Conservation (phyloP, 2,888 invertebrate species). For the Alentia gelatinosa region DNA sequence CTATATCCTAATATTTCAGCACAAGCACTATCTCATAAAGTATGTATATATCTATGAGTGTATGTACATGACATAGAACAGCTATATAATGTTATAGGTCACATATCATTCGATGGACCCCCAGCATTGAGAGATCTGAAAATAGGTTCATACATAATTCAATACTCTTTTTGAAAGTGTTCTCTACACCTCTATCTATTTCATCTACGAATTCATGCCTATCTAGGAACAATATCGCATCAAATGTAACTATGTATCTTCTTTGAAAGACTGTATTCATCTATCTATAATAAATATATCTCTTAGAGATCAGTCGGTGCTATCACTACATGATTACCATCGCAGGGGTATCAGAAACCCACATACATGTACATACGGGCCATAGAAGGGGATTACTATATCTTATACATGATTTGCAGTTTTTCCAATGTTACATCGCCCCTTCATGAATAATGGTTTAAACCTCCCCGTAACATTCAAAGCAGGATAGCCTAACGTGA, state of each 20-base stretch:
- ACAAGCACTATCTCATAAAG: not conserved
- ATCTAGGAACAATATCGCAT: not conserved
- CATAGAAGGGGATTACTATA: not conserved
- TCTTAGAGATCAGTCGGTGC: not conserved
- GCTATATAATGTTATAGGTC: not conserved
- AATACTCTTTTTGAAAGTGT: not conserved
- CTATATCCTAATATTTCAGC: not conserved
- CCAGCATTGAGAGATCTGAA: not conserved
- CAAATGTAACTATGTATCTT: not conserved
- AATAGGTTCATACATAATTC: not conserved
- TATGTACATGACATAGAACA: not conserved
- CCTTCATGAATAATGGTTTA: not conserved
- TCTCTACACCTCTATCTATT: not conserved
- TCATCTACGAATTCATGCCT: not conserved
- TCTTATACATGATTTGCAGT: not conserved
- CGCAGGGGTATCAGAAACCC: not conserved
- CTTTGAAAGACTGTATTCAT: slow-evolving; percentile 8
- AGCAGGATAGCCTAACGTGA: too few species aligned
- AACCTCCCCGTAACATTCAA: not conserved
- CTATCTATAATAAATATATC: not conserved
- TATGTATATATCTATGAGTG: too few species aligned
- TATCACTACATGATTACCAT: not conserved
- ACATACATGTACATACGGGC: too few species aligned
- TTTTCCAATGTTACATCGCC: not conserved
- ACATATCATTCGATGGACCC: not conserved